These are phyloP conservation scores for Scolopax mira DNA, from an alignment of 2,113 vertebrate genomes.

Conservation along the genomic window DNA sequence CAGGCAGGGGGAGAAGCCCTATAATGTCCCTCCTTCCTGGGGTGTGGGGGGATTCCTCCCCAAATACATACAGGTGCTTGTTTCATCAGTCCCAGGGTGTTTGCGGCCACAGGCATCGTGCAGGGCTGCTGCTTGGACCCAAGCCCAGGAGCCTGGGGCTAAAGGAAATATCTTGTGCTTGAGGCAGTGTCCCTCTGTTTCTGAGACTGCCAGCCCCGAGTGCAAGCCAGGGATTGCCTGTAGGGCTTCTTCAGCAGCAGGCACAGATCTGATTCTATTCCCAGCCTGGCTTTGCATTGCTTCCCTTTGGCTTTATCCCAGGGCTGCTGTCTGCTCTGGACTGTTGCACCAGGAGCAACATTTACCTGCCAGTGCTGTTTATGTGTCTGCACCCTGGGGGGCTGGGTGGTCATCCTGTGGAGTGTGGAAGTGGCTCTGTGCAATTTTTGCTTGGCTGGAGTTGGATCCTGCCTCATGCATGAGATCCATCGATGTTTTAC, in stretches of 20 bases:
- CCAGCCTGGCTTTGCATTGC: not conserved
- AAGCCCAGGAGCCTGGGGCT: not conserved
- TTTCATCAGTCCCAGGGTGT: not conserved
- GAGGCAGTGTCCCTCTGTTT: not conserved
- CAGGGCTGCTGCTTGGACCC: not conserved
- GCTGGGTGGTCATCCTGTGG: accelerated
- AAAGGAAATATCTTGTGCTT: not conserved
- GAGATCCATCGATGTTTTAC: not conserved
- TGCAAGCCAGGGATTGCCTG: not conserved
- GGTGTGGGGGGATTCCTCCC: not conserved
- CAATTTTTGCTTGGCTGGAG: not conserved
- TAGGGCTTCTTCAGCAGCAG: not conserved
- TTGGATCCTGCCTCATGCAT: accelerated
- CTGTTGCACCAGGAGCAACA: accelerated
- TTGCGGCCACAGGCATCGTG: not conserved
- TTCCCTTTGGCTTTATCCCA: not conserved
- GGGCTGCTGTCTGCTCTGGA: accelerated
- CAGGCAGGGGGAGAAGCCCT: not conserved
- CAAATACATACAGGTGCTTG: not conserved
- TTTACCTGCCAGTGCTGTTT: not conserved
- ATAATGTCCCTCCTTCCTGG: accelerated
- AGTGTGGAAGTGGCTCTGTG: accelerated
- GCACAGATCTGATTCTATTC: not conserved
- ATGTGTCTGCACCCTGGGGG: accelerated
- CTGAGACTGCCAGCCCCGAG: not conserved